A percentile compares a stretch with the other conserved stretches of the same genome.
Conservation (phyloP, 2,113 vertebrate species). For the Micronycteris hirsuta region DNA sequence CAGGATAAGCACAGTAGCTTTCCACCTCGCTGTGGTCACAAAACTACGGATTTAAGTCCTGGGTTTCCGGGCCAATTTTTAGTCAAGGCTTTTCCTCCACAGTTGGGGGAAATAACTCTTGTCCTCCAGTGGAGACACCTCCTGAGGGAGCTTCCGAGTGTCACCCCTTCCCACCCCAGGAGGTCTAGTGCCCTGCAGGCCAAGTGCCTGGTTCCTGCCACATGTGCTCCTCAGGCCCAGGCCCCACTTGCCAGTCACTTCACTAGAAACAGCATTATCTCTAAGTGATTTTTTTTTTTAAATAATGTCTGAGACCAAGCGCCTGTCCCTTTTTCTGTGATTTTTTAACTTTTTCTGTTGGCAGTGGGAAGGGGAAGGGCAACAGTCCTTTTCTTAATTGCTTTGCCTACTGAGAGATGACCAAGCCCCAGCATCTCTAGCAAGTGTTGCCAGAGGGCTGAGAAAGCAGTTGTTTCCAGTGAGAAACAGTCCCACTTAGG, state of each 20-base stretch:
- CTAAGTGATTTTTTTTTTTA: not conserved
- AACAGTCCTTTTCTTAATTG: not conserved
- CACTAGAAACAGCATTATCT: not conserved
- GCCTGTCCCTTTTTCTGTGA: not conserved
- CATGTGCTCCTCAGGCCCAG: not conserved
- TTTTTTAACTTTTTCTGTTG: not conserved
- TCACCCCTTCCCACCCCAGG: fast-evolving
- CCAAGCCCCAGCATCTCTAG: not conserved
- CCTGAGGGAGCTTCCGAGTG: not conserved
- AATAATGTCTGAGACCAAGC: not conserved
- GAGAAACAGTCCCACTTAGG: not conserved
- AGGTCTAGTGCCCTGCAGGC: not conserved
- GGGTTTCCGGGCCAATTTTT: not conserved
- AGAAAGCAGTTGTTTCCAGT: not conserved
- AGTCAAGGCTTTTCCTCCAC: not conserved
- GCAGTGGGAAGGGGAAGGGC: not conserved
- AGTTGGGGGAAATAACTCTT: not conserved
- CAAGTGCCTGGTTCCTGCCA: not conserved
- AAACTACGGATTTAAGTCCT: not conserved
- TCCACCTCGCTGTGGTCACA: not conserved
- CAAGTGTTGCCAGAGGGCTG: not conserved
- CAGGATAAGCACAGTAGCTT: not conserved
- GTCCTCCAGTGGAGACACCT: not conserved
- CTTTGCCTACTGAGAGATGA: not conserved
- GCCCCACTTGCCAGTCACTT: not conserved